phyloP scores from a whole-genome alignment of 1,140 invertebrate species.

The Phthorimaea operculella region DNA sequence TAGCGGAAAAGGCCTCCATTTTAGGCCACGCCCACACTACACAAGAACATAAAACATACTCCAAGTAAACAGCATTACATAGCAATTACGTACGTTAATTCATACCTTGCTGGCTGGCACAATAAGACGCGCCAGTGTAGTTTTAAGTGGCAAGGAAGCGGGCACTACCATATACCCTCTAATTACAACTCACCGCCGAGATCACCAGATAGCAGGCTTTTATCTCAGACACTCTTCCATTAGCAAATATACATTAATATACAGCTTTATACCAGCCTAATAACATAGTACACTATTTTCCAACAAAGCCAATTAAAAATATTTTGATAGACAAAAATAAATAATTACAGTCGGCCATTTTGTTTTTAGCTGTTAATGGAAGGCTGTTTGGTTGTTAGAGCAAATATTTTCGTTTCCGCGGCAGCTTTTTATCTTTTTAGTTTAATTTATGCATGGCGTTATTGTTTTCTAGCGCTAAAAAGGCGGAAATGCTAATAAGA shows the following conservation, averaged over 20 bases:
- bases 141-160: constrained; percentile 58
- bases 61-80: constrained; percentile 17
- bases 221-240: constrained; percentile 61
- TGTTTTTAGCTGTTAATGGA: constrained; percentile 35
- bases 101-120: constrained; percentile 10
- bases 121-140: constrained; percentile 49
- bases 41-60: neutral
- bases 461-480: constrained; percentile 18
- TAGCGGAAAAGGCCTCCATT: too few relatives aligned
- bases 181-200: constrained; percentile 37
- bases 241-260: constrained; percentile 67
- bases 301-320: constrained; percentile 63
- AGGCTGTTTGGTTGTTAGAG: constrained; percentile 25
- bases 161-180: constrained; percentile 35
- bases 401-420: constrained; percentile 48
- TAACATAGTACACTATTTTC: constrained; percentile 58
- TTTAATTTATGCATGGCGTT: constrained; percentile 23
- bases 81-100: constrained; percentile 7
- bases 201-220: constrained; percentile 57
- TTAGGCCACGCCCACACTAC: neutral
- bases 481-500: constrained; percentile 20
- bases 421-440: constrained; percentile 23
- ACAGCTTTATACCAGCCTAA: constrained; percentile 47
- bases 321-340: constrained; percentile 65
- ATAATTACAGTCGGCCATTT: constrained; percentile 45